A percentile compares a stretch with the other conserved stretches of the same genome.
phyloP scores from a whole-genome alignment of 2,113 vertebrate species.

The Albula goreensis region DNA sequence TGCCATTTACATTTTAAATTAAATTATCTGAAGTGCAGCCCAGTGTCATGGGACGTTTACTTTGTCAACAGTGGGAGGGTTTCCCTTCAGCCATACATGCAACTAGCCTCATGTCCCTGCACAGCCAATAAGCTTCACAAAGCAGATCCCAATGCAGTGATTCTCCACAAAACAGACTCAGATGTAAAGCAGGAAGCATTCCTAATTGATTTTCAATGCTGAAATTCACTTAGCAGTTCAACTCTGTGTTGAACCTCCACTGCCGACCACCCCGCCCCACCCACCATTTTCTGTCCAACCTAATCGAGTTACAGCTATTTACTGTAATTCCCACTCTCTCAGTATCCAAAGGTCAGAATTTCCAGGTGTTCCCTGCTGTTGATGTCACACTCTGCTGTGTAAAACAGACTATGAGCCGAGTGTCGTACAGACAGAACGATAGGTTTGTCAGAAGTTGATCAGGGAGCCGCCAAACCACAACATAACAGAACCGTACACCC shows the following conservation, averaged over 20 bases:
- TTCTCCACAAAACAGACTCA: not conserved
- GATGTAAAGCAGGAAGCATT: not conserved
- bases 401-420: not conserved
- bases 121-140: not conserved
- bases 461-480: not conserved
- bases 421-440: not conserved
- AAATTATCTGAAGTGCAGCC: not conserved
- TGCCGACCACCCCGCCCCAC: no score
- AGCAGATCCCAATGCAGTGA: not conserved
- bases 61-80: not conserved
- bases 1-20: slow-evolving; percentile 10
- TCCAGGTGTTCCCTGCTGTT: not conserved
- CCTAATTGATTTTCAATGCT: not conserved
- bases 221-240: slow-evolving; percentile 8
- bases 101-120: not conserved
- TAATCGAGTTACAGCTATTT: not conserved
- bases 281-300: not conserved
- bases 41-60: not conserved
- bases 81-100: not conserved
- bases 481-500: not conserved
- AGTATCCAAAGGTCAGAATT: not conserved
- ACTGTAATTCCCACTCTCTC: not conserved
- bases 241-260: not conserved
- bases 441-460: not conserved
- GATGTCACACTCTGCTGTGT: not conserved